These are phyloP conservation scores for Luperina testacea DNA, from an alignment of 2,888 invertebrate genomes.

Conservation along the genomic window DNA sequence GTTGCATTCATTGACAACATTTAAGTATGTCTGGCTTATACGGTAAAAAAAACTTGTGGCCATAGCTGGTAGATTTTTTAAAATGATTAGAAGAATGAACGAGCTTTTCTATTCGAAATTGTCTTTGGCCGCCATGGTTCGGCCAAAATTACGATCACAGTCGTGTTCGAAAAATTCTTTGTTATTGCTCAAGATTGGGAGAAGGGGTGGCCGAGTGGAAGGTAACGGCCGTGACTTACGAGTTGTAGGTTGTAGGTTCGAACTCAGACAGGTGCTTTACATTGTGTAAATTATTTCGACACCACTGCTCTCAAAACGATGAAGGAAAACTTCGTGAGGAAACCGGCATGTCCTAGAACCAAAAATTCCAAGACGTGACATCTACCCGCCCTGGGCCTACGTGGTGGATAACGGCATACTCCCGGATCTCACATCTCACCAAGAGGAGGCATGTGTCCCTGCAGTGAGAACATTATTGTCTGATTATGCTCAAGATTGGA, in stretches of 20 bases:
- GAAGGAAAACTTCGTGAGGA: background rate
- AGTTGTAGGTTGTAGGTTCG: background rate
- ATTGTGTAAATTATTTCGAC: background rate
- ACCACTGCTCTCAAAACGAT: background rate
- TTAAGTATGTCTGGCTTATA: conserved; percentile 20
- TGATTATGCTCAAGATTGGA: background rate
- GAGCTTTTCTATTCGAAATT: conserved; percentile 1
- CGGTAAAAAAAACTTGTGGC: conserved; percentile 14
- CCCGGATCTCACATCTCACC: background rate
- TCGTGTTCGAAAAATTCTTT: conserved; percentile 4
- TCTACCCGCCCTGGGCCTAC: background rate
- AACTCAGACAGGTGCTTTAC: background rate
- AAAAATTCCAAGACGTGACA: background rate
- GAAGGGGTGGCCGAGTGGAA: background rate
- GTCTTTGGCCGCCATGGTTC: background rate
- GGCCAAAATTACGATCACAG: conserved; percentile 5
- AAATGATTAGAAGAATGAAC: background rate
- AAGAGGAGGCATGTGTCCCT: background rate
- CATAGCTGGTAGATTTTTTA: background rate
- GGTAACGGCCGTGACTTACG: background rate
- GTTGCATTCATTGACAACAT: conserved; percentile 37
- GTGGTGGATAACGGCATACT: too few relatives aligned
- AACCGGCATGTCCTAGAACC: background rate
- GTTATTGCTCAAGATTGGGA: background rate
- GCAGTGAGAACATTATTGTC: background rate